These are phyloP conservation scores for Cephus sareptanus DNA, from an alignment of 2,888 invertebrate genomes.

Conservation along the genomic window DNA sequence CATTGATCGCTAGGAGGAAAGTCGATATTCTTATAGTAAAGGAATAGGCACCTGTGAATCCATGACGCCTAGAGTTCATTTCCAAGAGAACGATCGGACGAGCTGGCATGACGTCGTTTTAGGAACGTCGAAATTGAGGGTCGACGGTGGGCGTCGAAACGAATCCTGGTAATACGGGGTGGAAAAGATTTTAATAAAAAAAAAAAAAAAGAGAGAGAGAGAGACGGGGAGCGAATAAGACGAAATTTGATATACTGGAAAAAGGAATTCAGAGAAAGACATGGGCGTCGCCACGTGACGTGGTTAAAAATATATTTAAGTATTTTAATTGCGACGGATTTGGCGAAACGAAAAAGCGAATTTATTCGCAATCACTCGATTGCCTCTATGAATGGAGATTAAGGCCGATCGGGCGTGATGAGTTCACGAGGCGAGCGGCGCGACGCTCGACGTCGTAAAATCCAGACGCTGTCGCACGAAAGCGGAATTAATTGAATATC, in stretches of 20 bases:
- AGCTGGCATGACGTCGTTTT: not conserved
- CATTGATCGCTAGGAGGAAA: not conserved
- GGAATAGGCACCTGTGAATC: not conserved
- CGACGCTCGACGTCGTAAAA: not conserved
- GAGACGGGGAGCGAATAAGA: not conserved
- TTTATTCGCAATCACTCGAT: constrained; percentile 52
- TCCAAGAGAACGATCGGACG: not conserved
- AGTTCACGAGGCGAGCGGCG: not conserved
- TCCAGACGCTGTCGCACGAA: constrained; percentile 7
- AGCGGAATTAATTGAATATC: constrained; percentile 49
- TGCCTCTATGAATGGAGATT: constrained; percentile 51
- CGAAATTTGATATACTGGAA: not conserved
- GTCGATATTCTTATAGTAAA: not conserved
- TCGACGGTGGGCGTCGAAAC: not conserved
- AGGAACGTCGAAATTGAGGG: not conserved
- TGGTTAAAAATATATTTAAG: constrained; percentile 50
- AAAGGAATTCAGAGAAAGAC: too few relatives aligned
- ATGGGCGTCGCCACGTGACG: not conserved
- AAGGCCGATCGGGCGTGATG: constrained; percentile 24
- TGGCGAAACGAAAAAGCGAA: constrained; percentile 42
- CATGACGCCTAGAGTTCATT: not conserved
- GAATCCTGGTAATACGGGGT: not conserved
- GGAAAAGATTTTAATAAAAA: not conserved
- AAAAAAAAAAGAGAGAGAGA: not conserved
- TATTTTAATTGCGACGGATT: constrained; percentile 52